Conservation (phyloP, 2,797 vertebrate genomes). For the Echeneis naucrates region DNA sequence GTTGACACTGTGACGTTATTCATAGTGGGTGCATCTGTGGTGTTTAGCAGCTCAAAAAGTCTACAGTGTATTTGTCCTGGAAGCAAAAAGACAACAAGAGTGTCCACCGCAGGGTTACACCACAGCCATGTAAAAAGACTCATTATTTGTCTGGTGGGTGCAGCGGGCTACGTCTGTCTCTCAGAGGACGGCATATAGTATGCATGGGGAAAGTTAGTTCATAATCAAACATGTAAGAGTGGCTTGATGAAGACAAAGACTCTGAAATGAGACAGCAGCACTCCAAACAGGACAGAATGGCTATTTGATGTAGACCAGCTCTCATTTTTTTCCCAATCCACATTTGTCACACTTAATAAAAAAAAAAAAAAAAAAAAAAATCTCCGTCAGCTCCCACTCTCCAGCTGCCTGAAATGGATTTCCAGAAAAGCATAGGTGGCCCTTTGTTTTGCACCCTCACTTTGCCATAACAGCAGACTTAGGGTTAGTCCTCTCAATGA, state of each 20-base stretch:
- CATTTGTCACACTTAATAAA: constrained; percentile 7
- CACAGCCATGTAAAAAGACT: constrained; percentile 19
- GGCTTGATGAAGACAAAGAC: background rate
- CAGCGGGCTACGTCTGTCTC: constrained; percentile 13
- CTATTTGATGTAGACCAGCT: background rate
- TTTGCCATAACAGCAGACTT: constrained; percentile 3
- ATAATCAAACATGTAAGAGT: constrained; percentile 8
- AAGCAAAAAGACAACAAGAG: constrained; percentile 14
- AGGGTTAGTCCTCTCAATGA: constrained; percentile 12
- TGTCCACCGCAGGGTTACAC: constrained; percentile 15
- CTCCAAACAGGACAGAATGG: background rate
- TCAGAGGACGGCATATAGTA: background rate
- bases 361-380: too few relatives aligned
- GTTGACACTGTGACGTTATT: constrained; percentile 44
- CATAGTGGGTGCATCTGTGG: constrained; percentile 38
- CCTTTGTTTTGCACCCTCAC: constrained; percentile 27
- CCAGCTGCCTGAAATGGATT: constrained; percentile 16
- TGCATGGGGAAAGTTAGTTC: background rate
- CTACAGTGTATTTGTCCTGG: constrained; percentile 24
- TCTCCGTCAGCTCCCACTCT: background rate
- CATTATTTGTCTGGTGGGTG: constrained; percentile 9
- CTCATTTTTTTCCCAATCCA: constrained; percentile 3
- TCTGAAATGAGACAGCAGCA: background rate
- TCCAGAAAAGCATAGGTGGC: constrained; percentile 28
- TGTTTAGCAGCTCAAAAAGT: constrained; percentile 45